Evolutionary conservation across 1,140 invertebrate genomes (phyloP).

Genomic region (Trachymyrmex septentrionalis): DNA sequence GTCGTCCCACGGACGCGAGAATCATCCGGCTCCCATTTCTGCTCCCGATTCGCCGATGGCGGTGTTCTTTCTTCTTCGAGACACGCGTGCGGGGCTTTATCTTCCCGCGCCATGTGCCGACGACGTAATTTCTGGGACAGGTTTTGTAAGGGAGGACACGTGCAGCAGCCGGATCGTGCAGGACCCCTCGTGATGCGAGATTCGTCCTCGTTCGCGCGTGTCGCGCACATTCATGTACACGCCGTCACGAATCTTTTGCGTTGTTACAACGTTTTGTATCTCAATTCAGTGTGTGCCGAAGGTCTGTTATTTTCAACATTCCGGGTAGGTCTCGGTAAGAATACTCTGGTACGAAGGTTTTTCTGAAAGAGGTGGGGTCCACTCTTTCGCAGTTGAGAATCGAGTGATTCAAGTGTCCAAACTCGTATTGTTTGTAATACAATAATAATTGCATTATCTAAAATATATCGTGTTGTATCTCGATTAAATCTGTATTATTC

Average conservation of each 20-base stretch:
- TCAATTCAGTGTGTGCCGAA: not conserved
- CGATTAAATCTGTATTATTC: not conserved
- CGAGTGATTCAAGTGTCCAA: not conserved
- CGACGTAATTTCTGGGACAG: conserved; percentile 45
- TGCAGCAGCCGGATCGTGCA: conserved; percentile 45
- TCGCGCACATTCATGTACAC: not conserved
- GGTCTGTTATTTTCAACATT: not conserved
- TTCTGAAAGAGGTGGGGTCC: not conserved
- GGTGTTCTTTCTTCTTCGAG: conserved; percentile 56
- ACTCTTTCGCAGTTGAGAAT: not conserved
- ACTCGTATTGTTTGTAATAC: not conserved
- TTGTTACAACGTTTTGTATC: not conserved
- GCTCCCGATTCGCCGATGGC: conserved; percentile 49
- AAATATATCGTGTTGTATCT: not conserved
- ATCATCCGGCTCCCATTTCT: conserved; percentile 24
- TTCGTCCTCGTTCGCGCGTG: conserved; percentile 10
- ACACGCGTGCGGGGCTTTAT: conserved; percentile 63
- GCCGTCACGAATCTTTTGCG: not conserved
- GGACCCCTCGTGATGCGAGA: conserved; percentile 11
- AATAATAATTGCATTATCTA: conserved; percentile 1
- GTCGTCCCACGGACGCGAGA: not conserved
- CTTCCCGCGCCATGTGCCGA: conserved; percentile 53
- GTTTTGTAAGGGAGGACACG: conserved; percentile 64
- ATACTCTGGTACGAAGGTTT: not conserved
- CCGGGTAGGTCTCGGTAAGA: not conserved